Evolutionary conservation across 2,797 vertebrate genomes (phyloP), one percentile per base, ranked within the genome.

Genomic region (Eulemur rubriventer): DNA sequence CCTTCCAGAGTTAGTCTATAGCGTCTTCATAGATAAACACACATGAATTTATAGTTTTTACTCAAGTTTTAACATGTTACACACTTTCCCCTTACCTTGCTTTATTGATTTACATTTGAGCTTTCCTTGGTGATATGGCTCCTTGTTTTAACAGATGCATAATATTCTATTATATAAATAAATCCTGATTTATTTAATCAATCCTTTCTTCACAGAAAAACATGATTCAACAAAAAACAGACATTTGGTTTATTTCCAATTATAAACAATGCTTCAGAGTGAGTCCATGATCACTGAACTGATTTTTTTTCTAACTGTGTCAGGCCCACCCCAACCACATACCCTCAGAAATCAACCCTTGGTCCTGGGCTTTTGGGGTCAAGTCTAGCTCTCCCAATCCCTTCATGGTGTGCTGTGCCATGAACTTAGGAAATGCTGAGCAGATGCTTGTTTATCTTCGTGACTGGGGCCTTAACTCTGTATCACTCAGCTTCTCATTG

Each of bases 161-260:
- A 55, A 52, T 55, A 84, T 43, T 79, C 50, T 1, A 83, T 46
- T 41, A 28, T 22, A 59, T 13, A 17, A 61, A 38, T 72, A 72
- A n/a, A 35, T 30, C 30, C 35, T 87, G 52, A 69, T 78, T 84
- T 91, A 92, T 38, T 81, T 69, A 67, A 61, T 46, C 48, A 87
- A 43, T 73, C 6, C 2, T 94, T 87, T 82, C 41, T 96, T 73
- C 11, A n/a, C 3, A 83, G 65, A 91, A 95, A 89, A 94, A 89
- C 5, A 89, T 17, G 28, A n/a, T 38, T n/a, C 38, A 79, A 86
- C 57, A 73, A 80, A 76, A 91, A 35, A 7, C 3, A 92, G 26
- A 91, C 2, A 38, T 24, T 48, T 57, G 8, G 6, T 52, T 88
- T 72, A 26, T 14, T 67, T 92, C 18, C 55, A 50, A 14, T 59